Percentiles rank a stretch among this genome's conserved stretches.
phyloP scores from a whole-genome alignment of 2,797 vertebrate genomes.

The Gymnocypris eckloni region DNA sequence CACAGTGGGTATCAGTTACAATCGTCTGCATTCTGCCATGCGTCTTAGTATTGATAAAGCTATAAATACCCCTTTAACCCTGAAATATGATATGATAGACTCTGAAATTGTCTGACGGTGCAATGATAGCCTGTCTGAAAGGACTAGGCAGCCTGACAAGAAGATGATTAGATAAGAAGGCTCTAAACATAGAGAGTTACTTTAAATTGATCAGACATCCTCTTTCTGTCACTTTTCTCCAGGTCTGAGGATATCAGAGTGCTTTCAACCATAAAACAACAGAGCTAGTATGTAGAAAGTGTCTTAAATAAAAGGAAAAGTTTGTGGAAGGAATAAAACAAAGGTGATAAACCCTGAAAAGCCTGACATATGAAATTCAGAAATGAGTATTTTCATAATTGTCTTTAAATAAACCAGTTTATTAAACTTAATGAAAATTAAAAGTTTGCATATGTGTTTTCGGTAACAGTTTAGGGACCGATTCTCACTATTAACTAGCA shows the following conservation, averaged over 20 bases:
- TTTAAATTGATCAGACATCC: constrained; percentile 22
- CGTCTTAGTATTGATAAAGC: constrained; percentile 31
- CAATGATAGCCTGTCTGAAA: constrained; percentile 29
- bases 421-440: too few species aligned
- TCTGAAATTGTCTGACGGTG: constrained; percentile 13
- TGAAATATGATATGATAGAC: constrained; percentile 46
- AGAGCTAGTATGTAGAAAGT: neutral
- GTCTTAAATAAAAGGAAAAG: neutral
- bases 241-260: constrained; percentile 5
- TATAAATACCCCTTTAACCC: constrained; percentile 50
- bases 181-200: constrained; percentile 44
- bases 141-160: constrained; percentile 33
- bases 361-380: too few species aligned
- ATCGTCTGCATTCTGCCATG: neutral
- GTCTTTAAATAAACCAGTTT: too few species aligned
- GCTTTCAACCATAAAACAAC: constrained; percentile 18
- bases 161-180: constrained; percentile 41
- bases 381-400: too few species aligned
- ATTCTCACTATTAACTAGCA: too few species aligned
- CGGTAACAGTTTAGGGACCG: too few species aligned
- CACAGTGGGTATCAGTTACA: constrained; percentile 32
- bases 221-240: constrained; percentile 37
- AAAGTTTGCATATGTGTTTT: too few species aligned
- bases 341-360: neutral
- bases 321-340: neutral